Evolutionary conservation across 2,888 invertebrate genomes (phyloP), one percentile per base, ranked within the genome.

Genomic region (Lacanobia wlatinum): DNA sequence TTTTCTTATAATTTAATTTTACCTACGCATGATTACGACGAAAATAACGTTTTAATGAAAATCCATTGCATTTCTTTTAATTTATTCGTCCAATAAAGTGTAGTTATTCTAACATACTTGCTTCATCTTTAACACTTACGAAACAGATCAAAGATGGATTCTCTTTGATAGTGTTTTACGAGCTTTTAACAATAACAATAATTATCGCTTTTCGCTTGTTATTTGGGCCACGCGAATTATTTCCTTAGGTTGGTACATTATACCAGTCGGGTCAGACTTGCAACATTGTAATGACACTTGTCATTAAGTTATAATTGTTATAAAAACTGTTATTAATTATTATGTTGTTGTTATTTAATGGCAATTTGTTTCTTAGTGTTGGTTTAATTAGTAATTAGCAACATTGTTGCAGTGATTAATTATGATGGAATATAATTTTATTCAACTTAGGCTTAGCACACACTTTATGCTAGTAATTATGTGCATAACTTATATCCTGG

Each of bases 91-190:
- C 16, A 50, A 75, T 68, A 82, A 84, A 79, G 55, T 81, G 58
- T 65, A 73, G 78, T 85, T 78, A 81, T 85, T 84, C 67, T 73
- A 84, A 75, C 79, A 77, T 72, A 77, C 76, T 86, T 73, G 75
- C 76, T 84, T 72, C 70, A 84, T 84, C 76, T 85, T 43, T 71
- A 84, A 73, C 86, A 85, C 84, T 82, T 86, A 82, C 79, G 67
- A 71, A 79, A 84, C 70, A 84, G 86, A 84, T 84, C 86, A 84
- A 84, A 84, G 86, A 85, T 84, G 28, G 72, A 72, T 77, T 79
- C 82, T 73, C 84, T 84, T 86, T 86, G 86, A 84, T 86, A 73
- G 61, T 34, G 65, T 64, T 84, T 84, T 84, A 84, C 86, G 84
- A 86, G 67, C 69, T 73, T 82, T 70, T 77, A 82, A 86, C 86